A percentile compares a stretch with the other conserved stretches of the same genome.
Conservation (phyloP, 64 coral and sea anemone species). For the Platygyra sinensis region DNA sequence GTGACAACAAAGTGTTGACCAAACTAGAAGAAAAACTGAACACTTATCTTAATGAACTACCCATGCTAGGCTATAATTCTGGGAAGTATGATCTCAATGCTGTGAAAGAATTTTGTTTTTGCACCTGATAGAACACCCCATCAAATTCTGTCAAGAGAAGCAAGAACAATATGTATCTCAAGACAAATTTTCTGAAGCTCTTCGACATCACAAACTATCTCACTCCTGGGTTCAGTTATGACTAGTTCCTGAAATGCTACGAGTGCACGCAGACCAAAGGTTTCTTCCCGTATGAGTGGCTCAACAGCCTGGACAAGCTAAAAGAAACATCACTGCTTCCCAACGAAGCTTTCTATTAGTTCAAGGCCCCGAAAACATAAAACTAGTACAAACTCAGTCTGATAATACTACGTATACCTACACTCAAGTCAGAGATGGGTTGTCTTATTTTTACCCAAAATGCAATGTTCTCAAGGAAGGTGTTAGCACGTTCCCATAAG, state of each 20-base stretch:
- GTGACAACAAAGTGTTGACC: not conserved
- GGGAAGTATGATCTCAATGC: constrained; percentile 14
- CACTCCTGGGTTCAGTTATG: constrained; percentile 45
- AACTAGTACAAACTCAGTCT: too few species aligned
- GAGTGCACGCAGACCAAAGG: not conserved
- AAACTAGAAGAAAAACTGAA: not conserved
- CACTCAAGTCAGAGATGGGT: too few species aligned
- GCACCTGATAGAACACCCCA: not conserved
- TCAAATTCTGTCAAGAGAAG: constrained; percentile 1
- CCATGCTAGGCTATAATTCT: constrained; percentile 14
- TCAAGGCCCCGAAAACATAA: too few species aligned
- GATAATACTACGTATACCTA: too few species aligned
- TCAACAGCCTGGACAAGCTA: constrained; percentile 19
- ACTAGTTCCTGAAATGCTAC: constrained; percentile 47
- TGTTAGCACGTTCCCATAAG: too few species aligned
- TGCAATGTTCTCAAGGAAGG: too few species aligned
- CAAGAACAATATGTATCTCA: not conserved
- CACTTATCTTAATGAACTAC: constrained; percentile 6
- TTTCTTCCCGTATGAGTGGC: not conserved
- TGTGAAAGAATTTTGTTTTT: not conserved
- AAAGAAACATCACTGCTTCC: not conserved
- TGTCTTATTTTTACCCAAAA: too few species aligned
- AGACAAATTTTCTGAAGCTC: not conserved
- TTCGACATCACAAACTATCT: constrained; percentile 44
- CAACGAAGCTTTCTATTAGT: too few species aligned